Base-by-base conservation (phyloP, 2,888 invertebrate species). In the Tachina grossa region DNA sequence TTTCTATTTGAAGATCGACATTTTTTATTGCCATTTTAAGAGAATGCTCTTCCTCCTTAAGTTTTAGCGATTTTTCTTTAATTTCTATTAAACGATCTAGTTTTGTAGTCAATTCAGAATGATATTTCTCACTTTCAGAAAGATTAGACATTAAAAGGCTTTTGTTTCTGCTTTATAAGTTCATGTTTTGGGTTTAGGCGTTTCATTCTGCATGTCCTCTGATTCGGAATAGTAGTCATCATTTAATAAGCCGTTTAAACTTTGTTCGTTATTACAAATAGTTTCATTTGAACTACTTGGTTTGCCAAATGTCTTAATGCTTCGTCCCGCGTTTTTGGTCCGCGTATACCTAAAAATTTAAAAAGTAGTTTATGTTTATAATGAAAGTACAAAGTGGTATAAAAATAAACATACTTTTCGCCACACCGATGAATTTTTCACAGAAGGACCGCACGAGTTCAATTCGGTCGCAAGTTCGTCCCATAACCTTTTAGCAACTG, bases 1-100 rank as follows among this genome's bases (percentile, higher is more conserved):
- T 39, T 66, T 39, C 51, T 2, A 51, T 49, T 49, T 61, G 43
- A 9, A 66, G 13, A 10, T 66, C n/a, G n/a, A 66, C n/a, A 1
- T n/a, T 31, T 51, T 66, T 51, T 3, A 66, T 39, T n/a, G 49
- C 51, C 16, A 16, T 53, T 13, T 53, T 19, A n/a, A 16, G 4
- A 53, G 9, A 1, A 5, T 53, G 51, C 9, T 53, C 16, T 53
- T 53, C 16, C 16, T 71, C 45, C n/a, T 55, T 57, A 9, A 45
- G 16, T 69, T 69, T 69, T 13, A 69, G 55, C 11, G 43, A 69
- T 43, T 43, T 55, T 8, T 69, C 69, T 55, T 69, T 55, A 8
- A 69, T 13, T 31, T 57, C 45, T 45, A 71, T 57, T 9, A 71
- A 16, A 1, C 22, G 55, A 71, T 71, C 45, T 19, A 55, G 45